These are phyloP conservation scores for Lydus trimaculatus DNA, from an alignment of 2,888 invertebrate species.

Conservation along the genomic window DNA sequence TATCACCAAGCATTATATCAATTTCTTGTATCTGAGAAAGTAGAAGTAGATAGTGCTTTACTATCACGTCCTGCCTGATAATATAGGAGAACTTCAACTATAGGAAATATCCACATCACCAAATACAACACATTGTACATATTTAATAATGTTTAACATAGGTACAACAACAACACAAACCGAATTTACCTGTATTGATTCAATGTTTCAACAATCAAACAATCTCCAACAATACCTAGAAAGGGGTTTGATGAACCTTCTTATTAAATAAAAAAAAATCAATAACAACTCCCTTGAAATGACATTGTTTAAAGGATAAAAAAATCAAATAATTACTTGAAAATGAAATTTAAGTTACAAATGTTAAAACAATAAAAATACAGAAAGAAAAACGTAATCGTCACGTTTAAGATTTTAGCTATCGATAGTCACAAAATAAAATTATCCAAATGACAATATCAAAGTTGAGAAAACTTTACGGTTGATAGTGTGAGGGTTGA, in stretches of 20 bases:
- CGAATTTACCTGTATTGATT: slow-evolving; percentile 11
- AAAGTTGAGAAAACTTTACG: no score
- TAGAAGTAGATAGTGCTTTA: not conserved
- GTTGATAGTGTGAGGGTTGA: no score
- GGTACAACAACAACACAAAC: no score
- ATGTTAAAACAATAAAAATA: no score
- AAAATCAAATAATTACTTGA: not conserved
- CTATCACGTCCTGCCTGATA: not conserved
- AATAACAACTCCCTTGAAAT: not conserved
- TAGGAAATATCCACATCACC: slow-evolving; percentile 20
- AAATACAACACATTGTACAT: slow-evolving; percentile 30
- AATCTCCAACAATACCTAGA: not conserved
- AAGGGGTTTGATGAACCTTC: not conserved
- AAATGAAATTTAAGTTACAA: no score
- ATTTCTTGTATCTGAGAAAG: not conserved
- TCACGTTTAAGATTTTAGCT: no score
- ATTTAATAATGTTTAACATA: slow-evolving; percentile 19
- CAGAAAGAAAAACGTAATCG: no score
- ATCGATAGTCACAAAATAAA: no score
- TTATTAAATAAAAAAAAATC: no score
- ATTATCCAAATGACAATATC: no score
- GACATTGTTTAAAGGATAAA: not conserved
- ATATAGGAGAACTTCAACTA: not conserved
- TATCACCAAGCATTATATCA: no score
- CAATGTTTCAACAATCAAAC: not conserved